These are phyloP conservation scores for Plectrocnemia conspersa DNA, from an alignment of 1,140 invertebrate genomes.

Conservation along the genomic window DNA sequence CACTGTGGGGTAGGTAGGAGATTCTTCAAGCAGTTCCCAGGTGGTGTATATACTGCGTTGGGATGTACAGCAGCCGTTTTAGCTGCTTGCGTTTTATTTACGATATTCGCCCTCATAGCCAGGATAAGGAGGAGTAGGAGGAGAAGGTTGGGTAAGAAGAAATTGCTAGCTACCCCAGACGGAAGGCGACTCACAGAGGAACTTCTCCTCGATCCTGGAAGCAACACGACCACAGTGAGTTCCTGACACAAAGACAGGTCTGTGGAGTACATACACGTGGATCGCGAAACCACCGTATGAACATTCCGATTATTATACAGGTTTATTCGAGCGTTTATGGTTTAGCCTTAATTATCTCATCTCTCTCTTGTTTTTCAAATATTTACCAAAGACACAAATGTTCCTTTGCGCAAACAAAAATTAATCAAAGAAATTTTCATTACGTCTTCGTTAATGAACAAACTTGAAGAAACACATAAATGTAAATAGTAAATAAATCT, in stretches of 20 bases:
- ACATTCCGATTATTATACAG: constrained; percentile 33
- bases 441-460: no score
- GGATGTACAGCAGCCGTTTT: constrained; percentile 54
- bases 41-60: constrained; percentile 50
- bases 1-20: constrained; percentile 60
- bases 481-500: no score
- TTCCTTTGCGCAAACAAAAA: no score
- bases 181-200: constrained; percentile 56
- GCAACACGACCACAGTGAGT: constrained; percentile 51
- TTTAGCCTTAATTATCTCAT: no score
- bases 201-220: constrained; percentile 54
- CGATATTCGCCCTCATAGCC: constrained; percentile 47
- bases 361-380: no score
- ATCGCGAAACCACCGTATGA: constrained; percentile 83
- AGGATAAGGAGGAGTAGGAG: constrained; percentile 40
- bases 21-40: constrained; percentile 46
- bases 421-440: no score
- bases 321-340: neutral
- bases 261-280: constrained; percentile 84
- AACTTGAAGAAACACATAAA: no score
- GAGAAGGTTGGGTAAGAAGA: constrained; percentile 52
- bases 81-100: constrained; percentile 53
- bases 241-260: constrained; percentile 82
- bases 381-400: no score
- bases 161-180: constrained; percentile 47